Base-by-base conservation (phyloP, 2,888 invertebrate species). In the Apodemia mormo region DNA sequence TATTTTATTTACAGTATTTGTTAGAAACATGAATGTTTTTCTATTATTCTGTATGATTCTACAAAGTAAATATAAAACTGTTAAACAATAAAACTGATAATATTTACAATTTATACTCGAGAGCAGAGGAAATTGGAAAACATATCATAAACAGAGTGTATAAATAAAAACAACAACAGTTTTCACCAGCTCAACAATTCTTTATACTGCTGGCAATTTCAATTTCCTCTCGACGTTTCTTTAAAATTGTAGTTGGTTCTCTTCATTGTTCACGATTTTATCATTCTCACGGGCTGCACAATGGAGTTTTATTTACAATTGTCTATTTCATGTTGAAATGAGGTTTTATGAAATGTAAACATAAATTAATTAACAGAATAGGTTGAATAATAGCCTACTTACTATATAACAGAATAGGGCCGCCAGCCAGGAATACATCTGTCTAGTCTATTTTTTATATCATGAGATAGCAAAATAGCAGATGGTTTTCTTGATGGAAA, bases 161-260 rank as follows among this genome's bases (percentile, higher is more conserved):
- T 56, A 29, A 56, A 49, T 49, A 49, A 61, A 61, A 65, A 64
- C 64, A 49, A 65, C 49, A 61, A 65, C 22, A 8, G 49, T 67
- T 65, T 72, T 72, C 65, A 75, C 70, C 77, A 77, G 72, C 14
- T 49, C 74, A 77, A 73, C 76, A 75, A 76, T 70, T 72, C 76
- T 72, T 76, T 75, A 14, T 49, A 49, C 74, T 75, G 77, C 72
- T 79, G 72, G 70, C 66, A 75, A 80, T 82, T 82, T 84, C 82
- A 78, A 85, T 88, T 86, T 84, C 82, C 82, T 81, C 72, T 74
- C 80, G 81, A 81, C 77, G 80, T 82, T 80, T 81, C 80, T 76
- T 76, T 79, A 79, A 72, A 80, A 82, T 76, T 78, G 77, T 77
- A 81, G 85, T 83, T 85, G 87, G 87, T 89, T 86, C 87, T 84